Conservation (phyloP, 2,113 vertebrate genomes). For the Syngnathus typhle region DNA sequence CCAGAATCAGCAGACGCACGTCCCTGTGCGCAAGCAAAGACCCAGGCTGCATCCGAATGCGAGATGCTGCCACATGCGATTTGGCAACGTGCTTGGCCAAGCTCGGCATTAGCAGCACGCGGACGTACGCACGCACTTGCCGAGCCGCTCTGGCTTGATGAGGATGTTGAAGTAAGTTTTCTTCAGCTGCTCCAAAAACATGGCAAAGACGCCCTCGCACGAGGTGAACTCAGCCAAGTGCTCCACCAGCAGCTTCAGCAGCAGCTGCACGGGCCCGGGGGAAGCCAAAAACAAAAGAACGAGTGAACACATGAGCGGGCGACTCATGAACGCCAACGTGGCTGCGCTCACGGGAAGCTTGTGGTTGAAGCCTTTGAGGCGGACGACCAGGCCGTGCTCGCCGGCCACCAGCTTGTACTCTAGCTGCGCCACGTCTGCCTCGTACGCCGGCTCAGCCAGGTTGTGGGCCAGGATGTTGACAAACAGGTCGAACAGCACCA, state of each 20-base stretch:
- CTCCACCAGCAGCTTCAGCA: constrained; percentile 87
- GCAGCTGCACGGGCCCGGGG: constrained; percentile 65
- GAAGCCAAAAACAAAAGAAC: background rate
- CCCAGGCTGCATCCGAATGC: no score
- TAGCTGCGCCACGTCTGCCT: constrained; percentile 88
- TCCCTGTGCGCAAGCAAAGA: constrained; percentile 67
- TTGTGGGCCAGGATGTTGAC: constrained; percentile 91
- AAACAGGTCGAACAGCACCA: constrained; percentile 89
- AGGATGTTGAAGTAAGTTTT: constrained; percentile 94
- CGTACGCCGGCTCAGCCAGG: constrained; percentile 88
- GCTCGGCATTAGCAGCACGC: no score
- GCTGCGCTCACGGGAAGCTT: constrained; percentile 82
- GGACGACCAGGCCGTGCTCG: constrained; percentile 83
- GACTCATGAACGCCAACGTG: background rate
- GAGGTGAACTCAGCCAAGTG: constrained; percentile 83
- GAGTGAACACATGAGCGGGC: background rate
- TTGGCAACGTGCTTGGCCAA: no score
- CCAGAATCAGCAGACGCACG: constrained; percentile 83
- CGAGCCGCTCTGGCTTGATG: constrained; percentile 86
- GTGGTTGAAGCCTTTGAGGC: constrained; percentile 92
- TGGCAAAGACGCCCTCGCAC: constrained; percentile 81
- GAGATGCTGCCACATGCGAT: no score
- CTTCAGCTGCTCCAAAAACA: constrained; percentile 92
- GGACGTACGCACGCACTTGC: constrained; percentile 70
- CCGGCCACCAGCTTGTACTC: constrained; percentile 87